Evolutionary conservation across 2,113 vertebrate species (phyloP).

Genomic region (Embiotoca jacksoni): DNA sequence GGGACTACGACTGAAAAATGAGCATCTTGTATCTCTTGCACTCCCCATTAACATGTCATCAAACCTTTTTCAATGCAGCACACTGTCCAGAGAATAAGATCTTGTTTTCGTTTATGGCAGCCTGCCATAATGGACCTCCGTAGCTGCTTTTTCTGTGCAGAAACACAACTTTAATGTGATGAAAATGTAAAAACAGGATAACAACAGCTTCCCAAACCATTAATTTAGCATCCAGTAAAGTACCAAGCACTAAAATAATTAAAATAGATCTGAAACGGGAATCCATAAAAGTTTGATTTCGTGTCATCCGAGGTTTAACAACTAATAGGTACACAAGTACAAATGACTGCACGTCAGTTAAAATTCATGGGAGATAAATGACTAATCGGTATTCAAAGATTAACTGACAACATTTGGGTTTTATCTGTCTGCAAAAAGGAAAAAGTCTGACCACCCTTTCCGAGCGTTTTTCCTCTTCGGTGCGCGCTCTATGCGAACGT

Average conservation of each 20-base stretch:
- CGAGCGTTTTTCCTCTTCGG: neutral
- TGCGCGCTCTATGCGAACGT: neutral
- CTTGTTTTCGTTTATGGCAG: neutral
- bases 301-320: slow-evolving; percentile 14
- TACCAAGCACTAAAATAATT: neutral
- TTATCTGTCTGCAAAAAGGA: neutral
- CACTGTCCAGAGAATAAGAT: neutral
- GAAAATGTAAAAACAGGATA: neutral
- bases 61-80: neutral
- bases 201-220: slow-evolving; percentile 7
- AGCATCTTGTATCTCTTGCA: neutral
- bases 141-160: slow-evolving; percentile 1
- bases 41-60: neutral
- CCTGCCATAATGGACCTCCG: neutral
- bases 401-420: neutral
- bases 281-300: slow-evolving; percentile 50
- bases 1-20: neutral
- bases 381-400: slow-evolving; percentile 1
- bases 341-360: slow-evolving; percentile 25
- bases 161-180: neutral
- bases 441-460: neutral
- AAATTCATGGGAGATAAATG: slow-evolving; percentile 14
- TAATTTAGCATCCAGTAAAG: neutral
- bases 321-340: slow-evolving; percentile 20
- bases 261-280: slow-evolving; percentile 7